These are phyloP conservation scores for Melanotaenia boesemani DNA, from an alignment of 2,797 vertebrate genomes.

Conservation along the genomic window DNA sequence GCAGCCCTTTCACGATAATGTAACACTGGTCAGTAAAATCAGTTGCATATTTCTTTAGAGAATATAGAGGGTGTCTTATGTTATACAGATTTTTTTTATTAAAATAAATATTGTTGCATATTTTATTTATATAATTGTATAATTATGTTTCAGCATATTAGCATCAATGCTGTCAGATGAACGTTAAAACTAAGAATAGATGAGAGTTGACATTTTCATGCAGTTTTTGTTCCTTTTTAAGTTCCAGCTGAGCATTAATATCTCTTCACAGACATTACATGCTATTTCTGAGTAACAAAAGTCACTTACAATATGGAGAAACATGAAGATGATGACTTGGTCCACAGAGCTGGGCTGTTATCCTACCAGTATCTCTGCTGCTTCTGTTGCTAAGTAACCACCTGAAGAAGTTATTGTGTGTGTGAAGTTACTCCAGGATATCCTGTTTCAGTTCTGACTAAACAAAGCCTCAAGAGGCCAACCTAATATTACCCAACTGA, in stretches of 20 bases:
- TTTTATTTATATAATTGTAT: no score
- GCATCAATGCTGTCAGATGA: no score
- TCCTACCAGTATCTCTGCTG: slow-evolving; percentile 58
- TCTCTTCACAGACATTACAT: neutral
- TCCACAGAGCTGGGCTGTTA: slow-evolving; percentile 17
- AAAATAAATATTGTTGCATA: neutral
- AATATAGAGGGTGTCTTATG: neutral
- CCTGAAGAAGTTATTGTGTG: slow-evolving; percentile 71
- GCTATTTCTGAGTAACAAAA: neutral
- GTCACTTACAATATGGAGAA: slow-evolving; percentile 6
- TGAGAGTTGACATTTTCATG: neutral
- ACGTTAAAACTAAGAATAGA: neutral
- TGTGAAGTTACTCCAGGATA: slow-evolving; percentile 82
- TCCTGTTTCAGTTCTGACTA: slow-evolving; percentile 81
- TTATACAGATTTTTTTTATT: neutral
- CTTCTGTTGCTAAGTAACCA: slow-evolving; percentile 76
- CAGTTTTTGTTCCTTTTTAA: neutral
- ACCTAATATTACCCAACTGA: neutral
- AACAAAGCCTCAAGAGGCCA: slow-evolving; percentile 45
- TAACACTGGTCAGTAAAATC: neutral
- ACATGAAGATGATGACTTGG: slow-evolving; percentile 16
- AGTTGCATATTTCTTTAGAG: neutral
- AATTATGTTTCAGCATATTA: no score
- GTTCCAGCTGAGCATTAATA: neutral
- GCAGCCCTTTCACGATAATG: neutral